A percentile compares a stretch with the other conserved stretches of the same genome.
Conservation (phyloP, 2,797 vertebrate genomes). For the Characodon lateralis region DNA sequence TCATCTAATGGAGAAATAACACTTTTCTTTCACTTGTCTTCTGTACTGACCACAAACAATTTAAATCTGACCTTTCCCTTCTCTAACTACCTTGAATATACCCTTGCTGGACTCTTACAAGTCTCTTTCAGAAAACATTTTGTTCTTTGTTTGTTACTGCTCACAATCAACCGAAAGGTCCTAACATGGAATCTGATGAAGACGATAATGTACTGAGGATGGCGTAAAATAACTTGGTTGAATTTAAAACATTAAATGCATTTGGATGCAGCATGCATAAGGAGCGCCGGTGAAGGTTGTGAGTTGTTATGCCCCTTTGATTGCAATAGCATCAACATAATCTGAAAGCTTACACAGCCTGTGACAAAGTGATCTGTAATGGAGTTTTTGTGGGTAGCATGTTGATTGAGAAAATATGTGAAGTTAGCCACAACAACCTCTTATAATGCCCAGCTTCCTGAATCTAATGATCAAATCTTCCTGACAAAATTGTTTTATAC, state of each 20-base stretch:
- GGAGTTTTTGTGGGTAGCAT: background rate
- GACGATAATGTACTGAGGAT: background rate
- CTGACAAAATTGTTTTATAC: background rate
- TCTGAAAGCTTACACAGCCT: too few species aligned
- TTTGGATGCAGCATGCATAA: background rate
- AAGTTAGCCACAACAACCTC: background rate
- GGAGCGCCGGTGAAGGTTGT: too few species aligned
- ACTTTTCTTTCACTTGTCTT: background rate
- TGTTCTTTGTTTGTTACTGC: background rate
- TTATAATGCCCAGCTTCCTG: background rate
- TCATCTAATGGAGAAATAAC: slow-evolving; percentile 72
- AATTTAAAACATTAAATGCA: background rate
- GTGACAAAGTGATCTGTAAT: too few species aligned
- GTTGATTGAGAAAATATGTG: background rate
- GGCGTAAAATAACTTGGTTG: background rate
- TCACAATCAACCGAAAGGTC: background rate
- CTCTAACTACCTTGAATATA: background rate
- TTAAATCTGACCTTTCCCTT: background rate
- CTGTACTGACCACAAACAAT: background rate
- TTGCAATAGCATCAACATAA: too few species aligned
- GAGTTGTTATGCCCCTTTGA: too few species aligned
- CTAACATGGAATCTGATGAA: background rate
- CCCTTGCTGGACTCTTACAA: background rate
- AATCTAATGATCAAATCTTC: background rate
- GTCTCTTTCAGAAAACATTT: background rate